Conservation (phyloP, 2,797 vertebrate genomes). For the Danio tinwini region DNA sequence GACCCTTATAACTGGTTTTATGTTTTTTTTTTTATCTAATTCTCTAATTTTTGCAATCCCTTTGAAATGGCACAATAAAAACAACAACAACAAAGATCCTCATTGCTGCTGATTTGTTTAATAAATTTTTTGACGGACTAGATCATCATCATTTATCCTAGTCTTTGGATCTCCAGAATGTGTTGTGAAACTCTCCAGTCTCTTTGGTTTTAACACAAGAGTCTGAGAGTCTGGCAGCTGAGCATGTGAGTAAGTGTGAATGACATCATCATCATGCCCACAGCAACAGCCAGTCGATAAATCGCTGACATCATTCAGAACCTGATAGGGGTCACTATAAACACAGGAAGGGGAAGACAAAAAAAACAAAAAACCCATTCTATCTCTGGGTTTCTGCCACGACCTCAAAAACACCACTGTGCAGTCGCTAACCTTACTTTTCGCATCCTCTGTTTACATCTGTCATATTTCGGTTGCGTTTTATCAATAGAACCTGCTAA, state of each 20-base stretch:
- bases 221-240: slow-evolving; percentile 10
- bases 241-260: neutral
- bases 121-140: too few species aligned
- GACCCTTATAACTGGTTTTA: too few species aligned
- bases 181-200: neutral
- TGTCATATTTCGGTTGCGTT: neutral
- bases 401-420: slow-evolving; percentile 15
- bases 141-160: neutral
- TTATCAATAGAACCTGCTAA: neutral
- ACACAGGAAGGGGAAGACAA: slow-evolving; percentile 29
- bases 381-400: slow-evolving; percentile 39
- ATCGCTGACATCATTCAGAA: slow-evolving; percentile 73
- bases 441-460: neutral
- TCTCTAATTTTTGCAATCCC: too few species aligned
- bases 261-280: slow-evolving; percentile 31
- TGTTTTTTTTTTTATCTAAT: too few species aligned
- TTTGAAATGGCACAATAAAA: too few species aligned
- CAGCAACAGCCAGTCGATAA: slow-evolving; percentile 68
- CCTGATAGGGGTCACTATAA: slow-evolving; percentile 66
- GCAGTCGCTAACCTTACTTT: neutral
- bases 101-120: neutral
- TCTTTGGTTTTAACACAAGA: slow-evolving; percentile 2
- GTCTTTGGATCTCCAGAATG: neutral
- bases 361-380: slow-evolving; percentile 14
- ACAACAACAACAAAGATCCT: too few species aligned